Conservation (phyloP, 2,797 vertebrate species). For the Ciconia nigra region DNA sequence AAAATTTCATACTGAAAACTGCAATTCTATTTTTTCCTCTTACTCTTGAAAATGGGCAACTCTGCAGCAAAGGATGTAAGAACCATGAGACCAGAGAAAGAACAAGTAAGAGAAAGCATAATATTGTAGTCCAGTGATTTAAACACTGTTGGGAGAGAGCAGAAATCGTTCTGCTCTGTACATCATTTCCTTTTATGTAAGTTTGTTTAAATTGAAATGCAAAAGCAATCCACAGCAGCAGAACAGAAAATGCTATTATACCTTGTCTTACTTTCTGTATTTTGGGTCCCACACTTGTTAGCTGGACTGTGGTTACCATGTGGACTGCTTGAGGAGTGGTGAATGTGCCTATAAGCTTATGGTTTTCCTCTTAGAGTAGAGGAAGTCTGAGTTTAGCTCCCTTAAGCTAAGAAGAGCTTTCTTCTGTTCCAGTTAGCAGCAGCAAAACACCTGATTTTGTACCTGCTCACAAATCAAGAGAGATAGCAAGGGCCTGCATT, state of each 20-base stretch:
- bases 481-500: background rate
- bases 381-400: background rate
- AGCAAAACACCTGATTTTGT: background rate
- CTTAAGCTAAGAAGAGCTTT: background rate
- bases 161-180: background rate
- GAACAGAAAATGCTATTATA: background rate
- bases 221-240: background rate
- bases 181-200: background rate
- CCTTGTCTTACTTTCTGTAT: background rate
- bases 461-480: background rate
- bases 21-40: background rate
- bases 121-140: background rate
- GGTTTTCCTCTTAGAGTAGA: background rate
- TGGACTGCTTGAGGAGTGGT: background rate
- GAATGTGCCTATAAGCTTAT: background rate
- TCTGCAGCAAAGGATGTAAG: background rate
- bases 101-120: background rate
- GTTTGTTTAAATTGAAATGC: background rate
- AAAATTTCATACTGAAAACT: background rate
- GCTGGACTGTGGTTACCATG: background rate
- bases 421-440: background rate
- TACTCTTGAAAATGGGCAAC: background rate
- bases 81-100: background rate
- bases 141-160: background rate
- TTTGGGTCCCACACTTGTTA: background rate